Base-by-base conservation (phyloP, 2,888 invertebrate genomes). In the Melanophora roralis region DNA sequence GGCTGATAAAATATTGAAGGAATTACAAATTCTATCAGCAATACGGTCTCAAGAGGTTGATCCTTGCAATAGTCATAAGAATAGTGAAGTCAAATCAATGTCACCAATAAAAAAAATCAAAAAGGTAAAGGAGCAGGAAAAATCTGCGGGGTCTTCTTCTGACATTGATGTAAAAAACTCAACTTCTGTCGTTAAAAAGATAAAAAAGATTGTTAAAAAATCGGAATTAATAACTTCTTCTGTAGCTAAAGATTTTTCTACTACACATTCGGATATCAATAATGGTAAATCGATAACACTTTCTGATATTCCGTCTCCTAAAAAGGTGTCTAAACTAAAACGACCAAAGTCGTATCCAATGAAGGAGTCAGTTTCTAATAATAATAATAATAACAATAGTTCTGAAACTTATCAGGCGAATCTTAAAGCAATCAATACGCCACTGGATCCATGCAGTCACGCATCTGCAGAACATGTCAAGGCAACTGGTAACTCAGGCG, bases 321-420 rank as follows among this genome's bases (percentile, higher is more conserved):
- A 88, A 40, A 90, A 85, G 65, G 91, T 90, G 78, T 92, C 92
- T 1, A 91, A 90, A 84, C 85, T 92, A 5, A 90, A 91, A 27
- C 88, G 92, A 11, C 92, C 92, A 0, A 92, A 92, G 83, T 92
- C 92, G 45, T 92, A 91, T 84, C 92, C 92, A 1, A 89, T 89
- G 53, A 92, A 92, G 83, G 89, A 89, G 36, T 76, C 83, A 0
- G 85, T 85, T 6, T 82, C 86, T 5, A 82, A 81, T 9, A 21
- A 14, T 8, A 85, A 67, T 82, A 81, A 71, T 5, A 82, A 81
- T 9, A 21, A 14, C 7, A 85, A 67, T 82, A 81, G 71, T 21
- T 45, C 72, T 0, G 85, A 85, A 27, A 55, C 84, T 21, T 55
- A 82, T 4, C 81, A 76, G 32, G 21, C 71, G 7, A 78, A 74